Evolutionary conservation across 2,797 vertebrate genomes (phyloP).

Genomic region (Helarctos malayanus): DNA sequence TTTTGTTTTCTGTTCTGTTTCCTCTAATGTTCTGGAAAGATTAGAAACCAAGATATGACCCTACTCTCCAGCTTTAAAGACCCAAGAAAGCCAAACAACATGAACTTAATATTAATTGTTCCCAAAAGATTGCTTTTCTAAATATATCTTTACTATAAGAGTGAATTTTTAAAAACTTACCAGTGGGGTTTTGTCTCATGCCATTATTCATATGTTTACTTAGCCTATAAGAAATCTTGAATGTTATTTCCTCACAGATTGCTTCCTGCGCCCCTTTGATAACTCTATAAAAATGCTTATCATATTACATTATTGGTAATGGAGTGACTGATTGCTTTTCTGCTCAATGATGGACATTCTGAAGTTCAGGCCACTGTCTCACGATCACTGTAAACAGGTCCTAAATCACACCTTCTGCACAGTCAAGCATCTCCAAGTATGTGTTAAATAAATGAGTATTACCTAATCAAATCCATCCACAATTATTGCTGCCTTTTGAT

Average conservation of each 20-base stretch:
- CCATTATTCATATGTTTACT: neutral
- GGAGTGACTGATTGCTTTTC: slow-evolving; percentile 41
- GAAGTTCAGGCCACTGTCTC: slow-evolving; percentile 15
- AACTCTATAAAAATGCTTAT: neutral
- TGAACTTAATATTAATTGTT: slow-evolving; percentile 32
- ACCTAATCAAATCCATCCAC: slow-evolving; percentile 28
- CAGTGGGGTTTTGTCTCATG: slow-evolving; percentile 17
- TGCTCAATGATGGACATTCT: slow-evolving; percentile 44
- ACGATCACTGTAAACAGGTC: neutral
- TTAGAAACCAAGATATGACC: neutral
- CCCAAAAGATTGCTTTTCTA: neutral
- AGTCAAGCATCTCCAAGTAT: neutral
- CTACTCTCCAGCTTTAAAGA: slow-evolving; percentile 31
- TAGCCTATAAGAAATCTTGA: slow-evolving; percentile 33
- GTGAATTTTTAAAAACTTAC: neutral
- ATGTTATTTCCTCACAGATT: slow-evolving; percentile 25
- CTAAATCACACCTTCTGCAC: neutral
- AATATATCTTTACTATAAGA: neutral
- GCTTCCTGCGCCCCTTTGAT: neutral
- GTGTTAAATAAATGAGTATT: slow-evolving; percentile 46
- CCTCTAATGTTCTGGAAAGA: slow-evolving; percentile 36
- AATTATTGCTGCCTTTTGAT: slow-evolving; percentile 35
- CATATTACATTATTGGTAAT: neutral
- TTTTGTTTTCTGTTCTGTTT: slow-evolving; percentile 44
- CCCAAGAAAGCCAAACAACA: neutral